Base-by-base conservation (phyloP, 53 echinoderm and acorn worm genomes). In the Actinopyga echinites region DNA sequence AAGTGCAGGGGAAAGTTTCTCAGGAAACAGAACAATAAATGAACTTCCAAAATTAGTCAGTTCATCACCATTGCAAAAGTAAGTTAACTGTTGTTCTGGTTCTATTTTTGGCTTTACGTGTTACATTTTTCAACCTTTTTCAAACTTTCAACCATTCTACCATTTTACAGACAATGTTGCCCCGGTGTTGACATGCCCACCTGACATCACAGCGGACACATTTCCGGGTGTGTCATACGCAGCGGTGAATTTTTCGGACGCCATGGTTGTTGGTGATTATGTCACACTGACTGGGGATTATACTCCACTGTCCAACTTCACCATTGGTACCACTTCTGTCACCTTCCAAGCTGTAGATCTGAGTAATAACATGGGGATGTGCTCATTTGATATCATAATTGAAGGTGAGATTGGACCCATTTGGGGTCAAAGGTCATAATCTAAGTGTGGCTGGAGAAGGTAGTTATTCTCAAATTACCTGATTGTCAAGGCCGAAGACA, bases 121-220 rank as follows among this genome's bases (percentile, higher is more conserved):
- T n/a, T n/a, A n/a, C n/a, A n/a, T n/a, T n/a, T n/a, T n/a, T n/a
- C n/a, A n/a, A n/a, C n/a, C n/a, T 55, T 55, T 21, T 55, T 21
- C 1, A 21, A 21, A 55, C 56, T 55, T 55, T 55, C 56, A 15
- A 19, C 15, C 15, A 55, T 55, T 55, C 21, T 55, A 19, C 56
- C 31, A 5, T 49, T 49, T 74, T 6, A 21, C 87, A 87, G 87
- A 87, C 33, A 20, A 61, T 9, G 74, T 69, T 65, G 33, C 73
- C 0, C 91, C 91, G 6, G 80, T 84, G 0, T 87, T 79, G 55
- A 34, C 69, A 12, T 91, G 91, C 67, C 84, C 80, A 8, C 12
- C 31, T 56, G 52, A 55, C 52, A 69, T 74, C 20, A 84, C 69
- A 44, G 74, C 15, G 12, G 69, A 79, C 5, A 83, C 73, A 1